phyloP scores from a whole-genome alignment of 1,140 invertebrate genomes.

The Nebria ingens region DNA sequence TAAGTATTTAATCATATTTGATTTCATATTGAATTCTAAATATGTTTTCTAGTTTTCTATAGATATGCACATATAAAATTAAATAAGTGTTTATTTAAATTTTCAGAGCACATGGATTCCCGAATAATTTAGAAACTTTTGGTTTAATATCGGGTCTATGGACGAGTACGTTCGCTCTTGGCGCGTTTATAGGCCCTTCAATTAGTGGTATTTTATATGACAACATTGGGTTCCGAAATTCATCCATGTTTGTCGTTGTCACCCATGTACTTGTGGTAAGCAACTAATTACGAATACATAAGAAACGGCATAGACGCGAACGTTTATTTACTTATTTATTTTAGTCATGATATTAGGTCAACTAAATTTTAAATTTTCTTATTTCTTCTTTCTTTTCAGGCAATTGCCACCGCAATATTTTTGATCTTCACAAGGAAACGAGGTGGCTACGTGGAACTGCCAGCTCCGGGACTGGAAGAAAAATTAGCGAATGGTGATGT shows the following conservation, averaged over 20 bases:
- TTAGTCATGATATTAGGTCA: no score
- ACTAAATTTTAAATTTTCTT: no score
- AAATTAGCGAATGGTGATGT: constrained; percentile 23
- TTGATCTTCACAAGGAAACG: constrained; percentile 17
- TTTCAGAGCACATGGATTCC: constrained; percentile 54
- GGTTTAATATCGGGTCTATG: constrained; percentile 74
- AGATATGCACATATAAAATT: constrained; percentile 22
- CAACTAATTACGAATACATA: not conserved
- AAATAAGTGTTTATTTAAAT: constrained; percentile 4
- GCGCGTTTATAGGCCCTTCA: constrained; percentile 74
- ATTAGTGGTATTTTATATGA: constrained; percentile 67
- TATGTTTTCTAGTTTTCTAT: no score
- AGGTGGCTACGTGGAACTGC: constrained; percentile 26
- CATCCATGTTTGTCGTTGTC: constrained; percentile 60
- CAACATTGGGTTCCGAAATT: constrained; percentile 56
- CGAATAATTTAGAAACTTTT: constrained; percentile 72
- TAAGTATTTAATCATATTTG: no score
- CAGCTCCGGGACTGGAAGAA: constrained; percentile 23
- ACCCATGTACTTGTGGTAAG: constrained; percentile 49
- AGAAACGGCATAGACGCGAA: not conserved
- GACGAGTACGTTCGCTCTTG: constrained; percentile 76
- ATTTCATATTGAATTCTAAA: no score
- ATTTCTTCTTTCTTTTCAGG: no score
- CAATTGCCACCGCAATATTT: constrained; percentile 21
- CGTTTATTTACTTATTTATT: not conserved